Percentiles rank a stretch among this genome's conserved stretches.
These are phyloP conservation scores for Melanogrammus aeglefinus DNA, from an alignment of 2,797 vertebrate genomes.

Conservation along the genomic window DNA sequence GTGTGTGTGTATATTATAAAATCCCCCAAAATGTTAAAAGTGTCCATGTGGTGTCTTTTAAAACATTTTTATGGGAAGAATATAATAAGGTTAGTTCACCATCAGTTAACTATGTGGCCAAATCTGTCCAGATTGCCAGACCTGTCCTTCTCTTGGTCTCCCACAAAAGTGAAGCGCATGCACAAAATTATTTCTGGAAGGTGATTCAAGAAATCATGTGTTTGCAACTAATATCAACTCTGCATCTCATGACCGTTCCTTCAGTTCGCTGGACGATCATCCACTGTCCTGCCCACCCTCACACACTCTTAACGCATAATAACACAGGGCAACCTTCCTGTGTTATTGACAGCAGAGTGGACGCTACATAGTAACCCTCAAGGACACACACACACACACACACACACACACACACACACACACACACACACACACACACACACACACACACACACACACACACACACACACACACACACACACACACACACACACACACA, in stretches of 20 bases:
- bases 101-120: too few species aligned
- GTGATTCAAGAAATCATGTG: too few species aligned
- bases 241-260: too few species aligned
- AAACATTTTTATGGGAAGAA: not conserved
- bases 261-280: too few species aligned
- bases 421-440: conserved; percentile 1
- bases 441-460: conserved; percentile 30
- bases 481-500: not conserved
- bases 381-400: conserved; percentile 20
- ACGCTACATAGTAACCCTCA: conserved; percentile 45
- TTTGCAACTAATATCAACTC: not conserved
- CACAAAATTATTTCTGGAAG: too few species aligned
- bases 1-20: conserved; percentile 17
- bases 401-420: conserved; percentile 30
- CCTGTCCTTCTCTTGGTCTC: too few species aligned
- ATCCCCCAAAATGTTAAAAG: not conserved
- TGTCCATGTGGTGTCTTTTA: not conserved
- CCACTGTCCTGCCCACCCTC: conserved; percentile 23
- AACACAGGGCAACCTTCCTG: conserved; percentile 47
- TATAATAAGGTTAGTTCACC: not conserved
- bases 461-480: conserved; percentile 1
- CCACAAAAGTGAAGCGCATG: too few species aligned
- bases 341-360: conserved; percentile 65
- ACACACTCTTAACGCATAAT: too few species aligned
- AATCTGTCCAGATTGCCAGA: too few species aligned